Evolutionary conservation across 2,797 vertebrate genomes (phyloP).

Genomic region (Sphenodon punctatus): DNA sequence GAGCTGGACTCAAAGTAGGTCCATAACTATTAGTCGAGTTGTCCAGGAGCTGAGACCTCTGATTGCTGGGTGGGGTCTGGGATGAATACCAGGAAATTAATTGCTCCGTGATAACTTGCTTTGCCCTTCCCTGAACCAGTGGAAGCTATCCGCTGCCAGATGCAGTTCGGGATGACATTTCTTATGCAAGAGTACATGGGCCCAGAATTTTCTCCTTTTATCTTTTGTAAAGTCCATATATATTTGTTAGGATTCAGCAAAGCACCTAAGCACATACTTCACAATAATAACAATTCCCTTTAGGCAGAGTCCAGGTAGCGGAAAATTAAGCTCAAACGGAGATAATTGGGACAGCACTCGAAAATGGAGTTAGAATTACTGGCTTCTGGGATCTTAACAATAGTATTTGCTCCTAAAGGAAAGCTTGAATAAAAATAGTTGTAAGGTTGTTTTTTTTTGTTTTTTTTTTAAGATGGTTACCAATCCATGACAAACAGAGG

Average conservation of each 20-base stretch:
- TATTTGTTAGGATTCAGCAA: too few relatives aligned
- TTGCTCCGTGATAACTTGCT: too few relatives aligned
- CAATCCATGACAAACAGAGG: background rate
- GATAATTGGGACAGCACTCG: background rate
- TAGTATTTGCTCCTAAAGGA: background rate
- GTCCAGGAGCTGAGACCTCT: too few relatives aligned
- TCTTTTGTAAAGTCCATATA: background rate
- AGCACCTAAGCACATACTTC: too few relatives aligned
- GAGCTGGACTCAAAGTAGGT: too few relatives aligned
- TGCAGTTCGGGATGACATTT: too few relatives aligned
- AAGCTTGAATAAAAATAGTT: background rate
- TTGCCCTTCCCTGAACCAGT: too few relatives aligned
- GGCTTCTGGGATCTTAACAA: background rate
- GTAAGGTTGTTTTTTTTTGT: background rate
- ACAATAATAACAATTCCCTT: background rate
- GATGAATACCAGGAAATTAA: too few relatives aligned
- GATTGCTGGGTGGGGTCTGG: too few relatives aligned
- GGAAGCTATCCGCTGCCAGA: too few relatives aligned
- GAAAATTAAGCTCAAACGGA: background rate
- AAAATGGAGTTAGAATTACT: background rate
- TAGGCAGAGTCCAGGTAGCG: background rate
- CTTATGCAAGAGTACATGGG: background rate
- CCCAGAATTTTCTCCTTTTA: background rate
- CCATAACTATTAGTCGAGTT: too few relatives aligned
- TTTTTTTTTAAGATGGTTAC: background rate